Evolutionary conservation across 1,140 invertebrate species (phyloP), one percentile per base, ranked within the genome.

Genomic region (Euwallacea fornicatus): DNA sequence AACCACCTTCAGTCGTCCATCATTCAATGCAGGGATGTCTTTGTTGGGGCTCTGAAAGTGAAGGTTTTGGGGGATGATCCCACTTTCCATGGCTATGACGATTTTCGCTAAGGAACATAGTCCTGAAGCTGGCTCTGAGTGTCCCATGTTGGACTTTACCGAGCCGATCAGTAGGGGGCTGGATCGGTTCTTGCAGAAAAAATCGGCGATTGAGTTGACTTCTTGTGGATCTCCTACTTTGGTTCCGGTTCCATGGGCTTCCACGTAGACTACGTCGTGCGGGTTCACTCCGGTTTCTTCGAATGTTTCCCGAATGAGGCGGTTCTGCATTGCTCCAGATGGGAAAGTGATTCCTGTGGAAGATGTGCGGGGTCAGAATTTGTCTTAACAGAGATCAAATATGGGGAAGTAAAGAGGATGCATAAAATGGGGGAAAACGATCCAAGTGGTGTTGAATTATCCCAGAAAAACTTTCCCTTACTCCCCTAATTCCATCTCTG

Each of bases 61-160:
- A 46, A 99, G 83, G 83, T 98, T 99, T 11, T 85, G 87, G 2
- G 97, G 96, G 72, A 99, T 94, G 2, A 91, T 81, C 43, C 91
- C 91, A 42, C 86, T 78, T 82, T 98, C 93, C 91, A 98, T 96
- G 4, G 95, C 91, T 62, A 98, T 89, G 4, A 98, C 75, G n/a
- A 94, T 85, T 81, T 98, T 98, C 2, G 92, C 93, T 58, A 98
- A 84, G 0, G 94, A 92, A 79, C 94, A 95, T 0, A 97, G 80
- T 46, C 94, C 94, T 73, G 96, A 98, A 0, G 95, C 94, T 6
- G 96, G 92, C 82, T 99, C 97, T 6, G 96, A 90, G 78, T 99
- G 97, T 0, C 97, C 97, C 94, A 98, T 97, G 82, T 98, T 99
- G 1, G 94, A 96, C 81, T 99, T 99, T 0, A 98, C 92, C 0